phyloP scores from a whole-genome alignment of 2,113 vertebrate species.

The Python bivittatus region DNA sequence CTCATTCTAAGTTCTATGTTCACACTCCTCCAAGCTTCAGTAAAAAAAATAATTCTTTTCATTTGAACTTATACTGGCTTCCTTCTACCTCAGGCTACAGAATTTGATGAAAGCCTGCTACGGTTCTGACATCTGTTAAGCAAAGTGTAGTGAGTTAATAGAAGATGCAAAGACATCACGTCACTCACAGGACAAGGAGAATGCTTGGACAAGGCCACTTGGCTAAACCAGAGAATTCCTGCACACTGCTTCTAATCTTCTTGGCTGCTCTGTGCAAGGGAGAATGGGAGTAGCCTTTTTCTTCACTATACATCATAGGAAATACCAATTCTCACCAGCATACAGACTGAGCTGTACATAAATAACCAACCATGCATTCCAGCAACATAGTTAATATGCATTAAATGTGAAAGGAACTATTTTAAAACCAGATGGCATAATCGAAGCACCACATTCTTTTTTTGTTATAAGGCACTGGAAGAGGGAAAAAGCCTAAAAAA shows the following conservation, averaged over 20 bases:
- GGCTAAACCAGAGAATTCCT: background rate
- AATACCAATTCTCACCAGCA: background rate
- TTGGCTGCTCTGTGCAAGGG: background rate
- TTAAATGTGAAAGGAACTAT: background rate
- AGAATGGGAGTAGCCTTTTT: background rate
- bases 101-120: background rate
- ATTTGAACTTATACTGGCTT: slow-evolving; percentile 13
- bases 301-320: background rate
- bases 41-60: background rate
- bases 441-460: slow-evolving; percentile 13
- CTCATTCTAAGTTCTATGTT: slow-evolving; percentile 32
- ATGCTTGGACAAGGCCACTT: background rate
- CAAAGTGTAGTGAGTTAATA: background rate
- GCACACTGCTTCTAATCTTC: background rate
- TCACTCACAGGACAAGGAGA: background rate
- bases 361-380: background rate
- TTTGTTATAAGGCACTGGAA: background rate
- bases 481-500: background rate
- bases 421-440: background rate
- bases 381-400: background rate
- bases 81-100: background rate
- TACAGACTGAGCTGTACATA: background rate
- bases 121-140: slow-evolving; percentile 23
- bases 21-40: slow-evolving; percentile 19
- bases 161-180: slow-evolving; percentile 5